These are phyloP conservation scores for Orchesella cincta DNA, from an alignment of 1,140 invertebrate species.

Conservation along the genomic window DNA sequence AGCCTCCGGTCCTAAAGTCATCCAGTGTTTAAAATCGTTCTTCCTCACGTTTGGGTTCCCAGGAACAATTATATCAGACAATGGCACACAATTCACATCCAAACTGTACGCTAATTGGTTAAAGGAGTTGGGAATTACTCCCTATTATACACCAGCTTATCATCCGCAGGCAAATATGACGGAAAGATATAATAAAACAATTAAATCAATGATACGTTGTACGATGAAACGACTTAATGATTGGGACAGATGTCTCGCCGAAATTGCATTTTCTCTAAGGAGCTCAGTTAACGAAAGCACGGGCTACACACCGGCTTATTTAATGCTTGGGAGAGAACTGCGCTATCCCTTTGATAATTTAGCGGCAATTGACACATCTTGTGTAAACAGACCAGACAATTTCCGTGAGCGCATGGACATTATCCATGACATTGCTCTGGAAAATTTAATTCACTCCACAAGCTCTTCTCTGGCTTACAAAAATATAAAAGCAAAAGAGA, in stretches of 20 bases:
- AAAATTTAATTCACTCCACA: background rate
- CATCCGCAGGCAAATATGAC: constrained; percentile 49
- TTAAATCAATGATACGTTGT: constrained; percentile 40
- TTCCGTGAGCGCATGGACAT: background rate
- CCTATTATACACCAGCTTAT: constrained; percentile 45
- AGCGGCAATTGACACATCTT: background rate
- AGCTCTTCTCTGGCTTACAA: background rate
- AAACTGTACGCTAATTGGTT: background rate
- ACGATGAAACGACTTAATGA: constrained; percentile 5
- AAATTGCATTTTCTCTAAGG: constrained; percentile 57
- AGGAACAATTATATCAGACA: background rate
- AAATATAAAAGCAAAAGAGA: background rate
- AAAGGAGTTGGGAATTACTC: background rate
- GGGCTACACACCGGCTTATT: constrained; percentile 54
- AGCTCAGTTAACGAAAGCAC: constrained; percentile 54
- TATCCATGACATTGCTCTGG: background rate
- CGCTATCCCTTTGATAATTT: constrained; percentile 40
- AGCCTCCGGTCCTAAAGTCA: background rate
- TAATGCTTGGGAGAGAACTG: constrained; percentile 55
- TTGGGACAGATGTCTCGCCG: constrained; percentile 54
- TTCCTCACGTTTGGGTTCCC: constrained; percentile 6
- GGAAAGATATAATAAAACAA: constrained; percentile 42
- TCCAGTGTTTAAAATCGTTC: constrained; percentile 31
- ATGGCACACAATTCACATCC: background rate
- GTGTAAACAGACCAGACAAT: background rate